Conservation (phyloP, 2,888 invertebrate genomes). For the Limnephilus lunatus region DNA sequence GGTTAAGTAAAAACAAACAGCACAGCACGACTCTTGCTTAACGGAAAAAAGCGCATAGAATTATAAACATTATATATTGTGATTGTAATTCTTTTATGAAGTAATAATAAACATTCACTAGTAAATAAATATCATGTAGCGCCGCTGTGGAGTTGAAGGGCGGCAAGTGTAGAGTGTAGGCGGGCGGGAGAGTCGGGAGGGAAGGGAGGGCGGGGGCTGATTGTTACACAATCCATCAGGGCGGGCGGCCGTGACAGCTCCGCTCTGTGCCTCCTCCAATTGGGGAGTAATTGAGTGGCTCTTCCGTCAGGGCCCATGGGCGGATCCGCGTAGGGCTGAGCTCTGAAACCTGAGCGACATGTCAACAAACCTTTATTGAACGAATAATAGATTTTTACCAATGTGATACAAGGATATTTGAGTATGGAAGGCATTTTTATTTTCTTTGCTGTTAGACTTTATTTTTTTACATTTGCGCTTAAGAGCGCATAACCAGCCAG, state of each 20-base stretch:
- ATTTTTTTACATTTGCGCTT: background rate
- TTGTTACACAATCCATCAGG: slow-evolving; percentile 66
- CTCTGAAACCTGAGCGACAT: background rate
- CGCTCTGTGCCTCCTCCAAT: slow-evolving; percentile 65
- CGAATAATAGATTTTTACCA: background rate
- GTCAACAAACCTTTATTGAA: background rate
- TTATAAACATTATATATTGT: background rate
- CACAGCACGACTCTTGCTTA: no score
- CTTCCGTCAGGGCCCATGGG: slow-evolving; percentile 58
- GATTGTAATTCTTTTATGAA: background rate
- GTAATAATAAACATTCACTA: background rate
- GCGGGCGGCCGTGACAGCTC: slow-evolving; percentile 62
- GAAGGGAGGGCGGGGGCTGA: slow-evolving; percentile 53
- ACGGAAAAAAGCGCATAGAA: no score
- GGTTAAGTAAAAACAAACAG: no score
- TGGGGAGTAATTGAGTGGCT: slow-evolving; percentile 66
- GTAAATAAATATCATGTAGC: slow-evolving; percentile 13
- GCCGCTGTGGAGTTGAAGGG: slow-evolving; percentile 53
- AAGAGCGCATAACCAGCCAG: no score
- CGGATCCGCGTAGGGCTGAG: slow-evolving; percentile 39
- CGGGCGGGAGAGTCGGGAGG: slow-evolving; percentile 13
- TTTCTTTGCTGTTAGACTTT: background rate
- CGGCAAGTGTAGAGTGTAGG: slow-evolving; percentile 28
- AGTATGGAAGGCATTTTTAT: background rate
- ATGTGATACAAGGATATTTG: background rate